Base-by-base conservation (phyloP, 2,113 vertebrate species). In the Aegotheles bennettii region DNA sequence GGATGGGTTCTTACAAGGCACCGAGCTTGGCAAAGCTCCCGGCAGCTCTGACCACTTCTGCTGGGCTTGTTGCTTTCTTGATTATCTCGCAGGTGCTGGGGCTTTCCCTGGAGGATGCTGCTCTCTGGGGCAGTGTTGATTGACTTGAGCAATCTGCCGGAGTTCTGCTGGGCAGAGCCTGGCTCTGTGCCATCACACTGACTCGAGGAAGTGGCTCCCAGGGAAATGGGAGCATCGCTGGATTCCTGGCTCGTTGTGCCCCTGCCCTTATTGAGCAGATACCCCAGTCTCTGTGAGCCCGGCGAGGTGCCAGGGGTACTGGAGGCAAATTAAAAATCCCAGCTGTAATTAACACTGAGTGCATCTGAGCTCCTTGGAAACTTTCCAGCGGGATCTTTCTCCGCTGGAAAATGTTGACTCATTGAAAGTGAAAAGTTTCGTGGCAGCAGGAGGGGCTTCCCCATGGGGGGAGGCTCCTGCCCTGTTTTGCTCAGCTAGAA, bases 191-290 rank as follows among this genome's bases (percentile, higher is more conserved):
- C 35, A 1, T 45, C 8, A 5, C 0, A 1, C 42, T 51, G 67
- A 6, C 16, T 19, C 38, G 5, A 10, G 54, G 12, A 42, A 70
- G 60, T 2, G 9, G 6, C 53, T 81, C 16, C 14, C 10, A 65
- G 61, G 50, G 33, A n/a, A 65, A 3, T 17, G 0, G 7, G 60
- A 65, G 16, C 40, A 13, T 45, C 2, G 0, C 36, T 19, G 74
- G 57, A 28, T 78, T 65, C 13, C 24, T 0, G 1, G 33, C 8
- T 38, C 1, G 29, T 38, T 29, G 3, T 23, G 23, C 50, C 36
- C 29, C 78, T 1, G 0, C 28, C n/a, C n/a, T n/a, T n/a, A n/a
- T n/a, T n/a, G n/a, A n/a, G n/a, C n/a, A n/a, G n/a, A n/a, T n/a
- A n/a, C n/a, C n/a, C n/a, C n/a, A n/a, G 35, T 26, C 7, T 53